Evolutionary conservation across 2,888 invertebrate species (phyloP).

Genomic region (Drosophila maculinotata): DNA sequence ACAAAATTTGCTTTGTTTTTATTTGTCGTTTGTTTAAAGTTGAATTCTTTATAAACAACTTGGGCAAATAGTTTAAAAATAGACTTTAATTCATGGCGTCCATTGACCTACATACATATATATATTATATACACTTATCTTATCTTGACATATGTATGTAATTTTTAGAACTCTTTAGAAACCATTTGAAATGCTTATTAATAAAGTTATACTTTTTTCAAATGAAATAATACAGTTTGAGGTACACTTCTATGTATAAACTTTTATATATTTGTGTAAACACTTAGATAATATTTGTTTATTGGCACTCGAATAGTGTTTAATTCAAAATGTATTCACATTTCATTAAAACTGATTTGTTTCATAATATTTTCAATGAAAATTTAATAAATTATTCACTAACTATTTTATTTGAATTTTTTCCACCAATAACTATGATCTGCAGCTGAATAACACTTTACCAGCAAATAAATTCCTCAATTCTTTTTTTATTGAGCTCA

Average conservation of each 20-base stretch:
- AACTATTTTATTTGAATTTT: conserved; percentile 39
- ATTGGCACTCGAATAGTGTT: conserved; percentile 1
- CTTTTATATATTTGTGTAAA: conserved; percentile 9
- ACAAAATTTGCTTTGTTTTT: conserved; percentile 21
- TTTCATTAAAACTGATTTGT: not conserved
- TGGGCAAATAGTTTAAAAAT: conserved; percentile 34
- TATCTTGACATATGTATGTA: conserved; percentile 4
- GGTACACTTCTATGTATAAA: not conserved
- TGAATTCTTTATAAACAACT: conserved; percentile 29
- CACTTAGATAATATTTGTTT: conserved; percentile 55
- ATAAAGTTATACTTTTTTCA: not conserved
- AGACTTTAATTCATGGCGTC: conserved; percentile 32
- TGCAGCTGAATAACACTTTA: conserved; percentile 50
- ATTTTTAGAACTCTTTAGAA: not conserved
- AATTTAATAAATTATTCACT: conserved; percentile 11
- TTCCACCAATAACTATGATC: conserved; percentile 41
- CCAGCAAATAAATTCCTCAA: conserved; percentile 65
- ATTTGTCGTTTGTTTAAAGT: conserved; percentile 13
- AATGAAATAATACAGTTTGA: not conserved
- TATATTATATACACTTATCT: conserved; percentile 8
- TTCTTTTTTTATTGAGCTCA: conserved; percentile 74
- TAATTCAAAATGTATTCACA: not conserved
- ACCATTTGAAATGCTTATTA: not conserved
- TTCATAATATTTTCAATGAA: conserved; percentile 3
- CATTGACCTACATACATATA: conserved; percentile 52